Evolutionary conservation across 2,113 vertebrate genomes (phyloP), one percentile per base, ranked within the genome.

Genomic region (Pseudonaja textilis): DNA sequence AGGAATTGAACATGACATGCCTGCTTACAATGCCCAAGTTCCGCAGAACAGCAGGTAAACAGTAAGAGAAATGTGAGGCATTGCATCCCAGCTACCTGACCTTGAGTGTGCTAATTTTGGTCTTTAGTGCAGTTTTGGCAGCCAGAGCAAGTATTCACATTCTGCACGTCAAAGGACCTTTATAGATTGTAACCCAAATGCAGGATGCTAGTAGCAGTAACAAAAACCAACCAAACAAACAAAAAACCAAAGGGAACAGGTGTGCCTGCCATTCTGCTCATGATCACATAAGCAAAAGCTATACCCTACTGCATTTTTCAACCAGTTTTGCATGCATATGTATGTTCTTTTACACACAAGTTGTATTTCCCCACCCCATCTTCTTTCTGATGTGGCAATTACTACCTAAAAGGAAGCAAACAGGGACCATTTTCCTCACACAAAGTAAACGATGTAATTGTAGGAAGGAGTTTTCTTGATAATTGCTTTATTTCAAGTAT

Each of bases 1-100:
- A 95, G 95, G 34, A 96, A 96, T 95, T 95, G 94, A 94, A 96
- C 96, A 95, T 94, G 0, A 94, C 89, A 96, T 95, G 45, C 94
- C 94, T 95, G 92, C 8, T 92, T 57, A 90, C 1, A 12, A 56
- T 92, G 56, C 55, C 85, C 89, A 92, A 90, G 93, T 93, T 94
- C 88, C 42, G 57, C 47, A 85, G 47, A 52, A 57, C 88, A 93
- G 56, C 87, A 93, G 64, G 57, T 94, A 61, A 81, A 50, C 89
- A 59, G 93, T 55, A 61, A 89, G 26, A 55, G 26, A 90, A 92
- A 39, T n/a, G 39, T 7, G 39, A 45, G 42, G 20, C 34, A 18
- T 45, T 42, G 52, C 18, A 9, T 61, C 74, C 92, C 88, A 93
- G 87, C 90, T 89, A 42, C 12, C 59, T 95, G 89, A 94, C 90